These are phyloP conservation scores for Anthonomus grandis DNA, from an alignment of 1,140 invertebrate genomes.

Conservation along the genomic window DNA sequence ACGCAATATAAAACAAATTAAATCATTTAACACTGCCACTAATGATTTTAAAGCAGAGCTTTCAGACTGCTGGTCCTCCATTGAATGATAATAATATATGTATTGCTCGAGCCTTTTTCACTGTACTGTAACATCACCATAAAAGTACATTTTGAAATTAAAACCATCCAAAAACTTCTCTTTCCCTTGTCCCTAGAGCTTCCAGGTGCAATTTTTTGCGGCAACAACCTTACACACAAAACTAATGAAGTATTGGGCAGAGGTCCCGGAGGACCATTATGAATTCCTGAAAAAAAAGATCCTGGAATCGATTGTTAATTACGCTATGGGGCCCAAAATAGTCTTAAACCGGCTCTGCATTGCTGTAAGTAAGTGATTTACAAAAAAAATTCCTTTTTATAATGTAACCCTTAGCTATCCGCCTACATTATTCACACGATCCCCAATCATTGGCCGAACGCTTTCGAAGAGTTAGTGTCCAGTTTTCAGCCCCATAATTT, in stretches of 20 bases:
- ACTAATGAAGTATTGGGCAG: slow-evolving; percentile 79
- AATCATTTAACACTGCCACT: too few species aligned
- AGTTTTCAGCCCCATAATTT: slow-evolving; percentile 62
- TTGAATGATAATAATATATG: too few species aligned
- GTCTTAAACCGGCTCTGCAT: slow-evolving; percentile 83
- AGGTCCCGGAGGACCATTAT: slow-evolving; percentile 76
- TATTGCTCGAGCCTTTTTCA: too few species aligned
- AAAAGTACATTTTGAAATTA: too few species aligned
- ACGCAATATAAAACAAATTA: too few species aligned
- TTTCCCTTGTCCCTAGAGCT: too few species aligned
- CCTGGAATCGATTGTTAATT: slow-evolving; percentile 70
- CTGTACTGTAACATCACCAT: too few species aligned
- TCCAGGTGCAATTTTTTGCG: slow-evolving; percentile 89
- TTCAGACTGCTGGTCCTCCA: too few species aligned
- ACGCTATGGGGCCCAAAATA: slow-evolving; percentile 74
- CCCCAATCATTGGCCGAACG: slow-evolving; percentile 60
- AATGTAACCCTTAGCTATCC: slow-evolving; percentile 55
- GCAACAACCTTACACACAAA: slow-evolving; percentile 85
- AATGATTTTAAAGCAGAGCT: too few species aligned
- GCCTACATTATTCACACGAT: slow-evolving; percentile 65
- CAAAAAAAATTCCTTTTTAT: not conserved
- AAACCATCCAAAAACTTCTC: too few species aligned
- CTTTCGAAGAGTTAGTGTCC: slow-evolving; percentile 61
- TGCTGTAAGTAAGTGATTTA: slow-evolving; percentile 61
- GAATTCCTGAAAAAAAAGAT: slow-evolving; percentile 70